phyloP scores from a whole-genome alignment of 2,888 invertebrate species.

The Cynaeus angustus region DNA sequence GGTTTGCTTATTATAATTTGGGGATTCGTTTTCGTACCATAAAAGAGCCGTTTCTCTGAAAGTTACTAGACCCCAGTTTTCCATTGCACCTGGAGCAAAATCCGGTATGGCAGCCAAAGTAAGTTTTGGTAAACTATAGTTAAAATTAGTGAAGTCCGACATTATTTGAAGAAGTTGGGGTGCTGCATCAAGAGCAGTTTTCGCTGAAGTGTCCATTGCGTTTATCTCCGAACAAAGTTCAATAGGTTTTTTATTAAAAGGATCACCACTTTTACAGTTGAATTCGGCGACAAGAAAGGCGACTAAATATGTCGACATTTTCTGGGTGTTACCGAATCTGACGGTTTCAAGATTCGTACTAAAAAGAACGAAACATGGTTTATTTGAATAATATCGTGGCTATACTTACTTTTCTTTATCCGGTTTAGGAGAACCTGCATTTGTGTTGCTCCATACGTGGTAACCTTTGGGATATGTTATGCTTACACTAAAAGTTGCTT shows the following conservation, averaged over 20 bases:
- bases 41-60: conserved; percentile 72
- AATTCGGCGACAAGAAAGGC: conserved; percentile 82
- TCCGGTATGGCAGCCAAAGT: conserved; percentile 89
- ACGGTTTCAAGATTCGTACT: conserved; percentile 11
- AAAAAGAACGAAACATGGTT: not conserved
- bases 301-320: conserved; percentile 80
- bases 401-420: not conserved
- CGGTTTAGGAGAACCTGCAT: not conserved
- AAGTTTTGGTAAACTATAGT: conserved; percentile 73
- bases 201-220: conserved; percentile 45
- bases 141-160: conserved; percentile 64
- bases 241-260: conserved; percentile 49
- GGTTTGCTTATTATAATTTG: conserved; percentile 69
- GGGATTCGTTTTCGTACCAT: conserved; percentile 56
- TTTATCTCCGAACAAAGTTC: conserved; percentile 57
- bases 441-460: conserved; percentile 19
- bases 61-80: conserved; percentile 94
- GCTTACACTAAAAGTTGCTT: conserved; percentile 53
- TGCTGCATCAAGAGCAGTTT: conserved; percentile 51
- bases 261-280: conserved; percentile 29
- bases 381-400: not conserved
- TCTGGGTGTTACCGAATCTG: conserved; percentile 69
- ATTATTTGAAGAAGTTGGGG: conserved; percentile 53
- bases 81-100: conserved; percentile 91
- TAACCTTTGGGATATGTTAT: conserved; percentile 58